Conservation (phyloP, 1,140 invertebrate genomes). For the Acromyrmex echinatior region DNA sequence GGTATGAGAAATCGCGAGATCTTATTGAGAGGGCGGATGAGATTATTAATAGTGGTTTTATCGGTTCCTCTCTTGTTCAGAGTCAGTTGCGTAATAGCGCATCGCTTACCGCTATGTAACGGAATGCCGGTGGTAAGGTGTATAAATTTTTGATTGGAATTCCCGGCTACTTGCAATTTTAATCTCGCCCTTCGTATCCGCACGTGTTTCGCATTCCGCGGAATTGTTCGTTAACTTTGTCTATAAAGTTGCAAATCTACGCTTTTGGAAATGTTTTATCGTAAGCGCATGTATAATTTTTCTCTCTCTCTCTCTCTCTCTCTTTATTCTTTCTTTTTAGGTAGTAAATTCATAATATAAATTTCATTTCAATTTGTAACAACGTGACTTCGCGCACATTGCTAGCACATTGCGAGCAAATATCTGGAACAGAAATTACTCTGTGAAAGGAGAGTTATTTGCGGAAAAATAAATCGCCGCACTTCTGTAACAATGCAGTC, state of each 20-base stretch:
- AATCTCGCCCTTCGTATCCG: constrained; percentile 13
- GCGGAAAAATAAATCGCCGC: constrained; percentile 53
- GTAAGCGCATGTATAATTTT: background rate
- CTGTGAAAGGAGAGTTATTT: constrained; percentile 15
- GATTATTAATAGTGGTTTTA: constrained; percentile 65
- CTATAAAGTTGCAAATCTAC: constrained; percentile 42
- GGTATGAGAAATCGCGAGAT: constrained; percentile 42
- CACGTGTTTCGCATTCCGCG: constrained; percentile 46
- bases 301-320: background rate
- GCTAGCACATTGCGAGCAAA: background rate
- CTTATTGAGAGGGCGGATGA: constrained; percentile 51
- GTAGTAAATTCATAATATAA: constrained; percentile 19
- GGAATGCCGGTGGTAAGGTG: constrained; percentile 39
- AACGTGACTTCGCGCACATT: background rate
- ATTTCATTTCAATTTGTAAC: constrained; percentile 42
- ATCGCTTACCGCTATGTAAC: constrained; percentile 40
- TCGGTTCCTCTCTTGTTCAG: constrained; percentile 21
- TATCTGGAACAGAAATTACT: constrained; percentile 18
- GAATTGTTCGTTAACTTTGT: constrained; percentile 49
- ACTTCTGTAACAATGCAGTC: constrained; percentile 34
- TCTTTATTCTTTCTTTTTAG: background rate
- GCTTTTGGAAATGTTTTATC: constrained; percentile 36
- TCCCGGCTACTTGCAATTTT: constrained; percentile 53
- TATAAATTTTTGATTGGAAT: constrained; percentile 63
- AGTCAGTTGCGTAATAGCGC: constrained; percentile 48